Evolutionary conservation across 2,888 invertebrate species (phyloP).

Genomic region (Minunthozetes semirufus): DNA sequence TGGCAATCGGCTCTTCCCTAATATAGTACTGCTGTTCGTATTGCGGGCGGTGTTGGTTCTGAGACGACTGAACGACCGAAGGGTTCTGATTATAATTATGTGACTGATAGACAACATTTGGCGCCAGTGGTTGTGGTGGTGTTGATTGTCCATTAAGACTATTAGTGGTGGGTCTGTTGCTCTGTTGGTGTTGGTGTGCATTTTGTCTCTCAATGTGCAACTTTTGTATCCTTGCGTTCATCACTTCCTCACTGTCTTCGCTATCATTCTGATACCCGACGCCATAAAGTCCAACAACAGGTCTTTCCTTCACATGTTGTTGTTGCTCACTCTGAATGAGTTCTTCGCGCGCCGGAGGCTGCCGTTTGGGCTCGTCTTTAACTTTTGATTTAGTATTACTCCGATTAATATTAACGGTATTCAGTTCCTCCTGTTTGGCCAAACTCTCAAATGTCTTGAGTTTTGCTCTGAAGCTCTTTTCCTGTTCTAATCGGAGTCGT

Average conservation of each 20-base stretch:
- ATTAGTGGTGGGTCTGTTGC: neutral
- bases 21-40: constrained; percentile 63
- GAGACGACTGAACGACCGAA: neutral
- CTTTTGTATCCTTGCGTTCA: constrained; percentile 26
- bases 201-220: constrained; percentile 10
- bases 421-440: constrained; percentile 34
- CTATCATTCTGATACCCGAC: neutral
- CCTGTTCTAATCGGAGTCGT: constrained; percentile 21
- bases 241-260: constrained; percentile 7
- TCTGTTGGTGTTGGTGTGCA: too few species aligned
- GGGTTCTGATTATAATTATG: constrained; percentile 16
- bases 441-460: constrained; percentile 37
- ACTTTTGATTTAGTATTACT: neutral
- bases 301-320: neutral
- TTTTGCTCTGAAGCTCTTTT: constrained; percentile 38
- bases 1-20: constrained; percentile 49
- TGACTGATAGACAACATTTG: constrained; percentile 15
- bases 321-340: constrained; percentile 52
- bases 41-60: neutral
- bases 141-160: neutral
- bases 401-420: neutral
- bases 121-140: constrained; percentile 1
- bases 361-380: neutral
- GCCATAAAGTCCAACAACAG: neutral
- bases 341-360: constrained; percentile 6